Evolutionary conservation across 1,140 invertebrate species (phyloP).

Genomic region (Nasonia longicornis): DNA sequence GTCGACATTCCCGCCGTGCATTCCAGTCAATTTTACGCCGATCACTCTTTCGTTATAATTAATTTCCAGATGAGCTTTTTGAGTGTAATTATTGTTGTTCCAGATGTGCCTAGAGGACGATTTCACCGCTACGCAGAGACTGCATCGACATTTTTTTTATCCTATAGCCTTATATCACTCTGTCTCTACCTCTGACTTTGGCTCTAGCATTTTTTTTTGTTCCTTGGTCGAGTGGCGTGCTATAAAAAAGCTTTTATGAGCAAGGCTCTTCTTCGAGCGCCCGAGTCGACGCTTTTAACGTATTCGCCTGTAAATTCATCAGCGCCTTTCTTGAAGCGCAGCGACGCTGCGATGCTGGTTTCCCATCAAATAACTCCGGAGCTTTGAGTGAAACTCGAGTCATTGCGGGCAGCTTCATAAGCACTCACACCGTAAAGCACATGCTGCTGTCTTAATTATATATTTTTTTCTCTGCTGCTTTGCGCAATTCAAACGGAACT

Average conservation of each 20-base stretch:
- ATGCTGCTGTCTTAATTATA: neutral
- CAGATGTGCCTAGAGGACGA: no score
- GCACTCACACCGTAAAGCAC: neutral
- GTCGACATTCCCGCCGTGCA: no score
- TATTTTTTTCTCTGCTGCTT: neutral
- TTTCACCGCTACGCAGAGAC: no score
- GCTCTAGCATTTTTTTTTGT: neutral
- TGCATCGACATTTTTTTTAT: no score
- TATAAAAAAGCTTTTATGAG: slow-evolving; percentile 28
- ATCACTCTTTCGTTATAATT: no score
- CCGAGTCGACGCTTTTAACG: neutral
- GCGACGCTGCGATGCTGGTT: neutral
- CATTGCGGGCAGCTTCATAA: neutral
- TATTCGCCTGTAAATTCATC: slow-evolving; percentile 21
- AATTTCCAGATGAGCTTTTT: no score
- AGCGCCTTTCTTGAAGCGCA: neutral
- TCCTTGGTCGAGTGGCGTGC: neutral
- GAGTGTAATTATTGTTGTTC: no score
- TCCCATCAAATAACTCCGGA: neutral
- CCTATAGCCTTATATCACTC: no score
- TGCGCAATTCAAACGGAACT: neutral
- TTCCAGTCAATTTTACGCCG: no score
- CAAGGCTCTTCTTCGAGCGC: neutral
- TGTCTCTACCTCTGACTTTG: neutral
- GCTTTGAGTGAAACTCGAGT: neutral